Conservation (phyloP, 2,888 invertebrate genomes). For the Patella caerulea region DNA sequence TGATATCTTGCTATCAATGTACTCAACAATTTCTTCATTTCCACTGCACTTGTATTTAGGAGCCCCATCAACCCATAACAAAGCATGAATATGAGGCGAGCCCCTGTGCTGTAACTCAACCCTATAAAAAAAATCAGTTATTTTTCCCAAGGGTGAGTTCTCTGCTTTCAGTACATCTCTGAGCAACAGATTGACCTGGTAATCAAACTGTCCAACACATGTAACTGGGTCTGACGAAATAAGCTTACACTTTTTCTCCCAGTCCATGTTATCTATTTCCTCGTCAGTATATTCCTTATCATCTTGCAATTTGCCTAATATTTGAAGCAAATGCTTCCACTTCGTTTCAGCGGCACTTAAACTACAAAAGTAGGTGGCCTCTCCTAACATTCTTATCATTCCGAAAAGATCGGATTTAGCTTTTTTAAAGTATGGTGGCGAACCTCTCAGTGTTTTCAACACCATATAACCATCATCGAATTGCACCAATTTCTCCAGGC, state of each 20-base stretch:
- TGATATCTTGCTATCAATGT: too few relatives aligned
- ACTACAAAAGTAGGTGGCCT: too few relatives aligned
- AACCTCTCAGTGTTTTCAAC: slow-evolving; percentile 24
- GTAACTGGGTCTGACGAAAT: slow-evolving; percentile 48
- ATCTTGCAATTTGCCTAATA: slow-evolving; percentile 25
- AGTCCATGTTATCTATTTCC: slow-evolving; percentile 27
- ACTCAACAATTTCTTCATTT: too few relatives aligned
- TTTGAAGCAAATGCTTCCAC: slow-evolving; percentile 16
- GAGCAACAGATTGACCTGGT: slow-evolving; percentile 39
- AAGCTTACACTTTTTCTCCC: slow-evolving; percentile 37
- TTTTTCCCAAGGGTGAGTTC: slow-evolving; percentile 37
- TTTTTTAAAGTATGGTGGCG: slow-evolving; percentile 13
- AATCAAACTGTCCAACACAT: slow-evolving; percentile 46
- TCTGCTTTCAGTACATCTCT: slow-evolving; percentile 20
- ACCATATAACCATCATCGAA: slow-evolving; percentile 25
- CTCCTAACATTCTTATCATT: slow-evolving; percentile 41
- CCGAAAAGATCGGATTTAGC: slow-evolving; percentile 31
- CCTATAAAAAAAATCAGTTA: slow-evolving; percentile 41
- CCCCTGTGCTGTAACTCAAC: slow-evolving; percentile 54
- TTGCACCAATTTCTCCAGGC: too few relatives aligned
- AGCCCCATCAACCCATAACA: too few relatives aligned
- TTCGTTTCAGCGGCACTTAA: too few relatives aligned
- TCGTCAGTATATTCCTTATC: slow-evolving; percentile 26
- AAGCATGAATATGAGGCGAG: slow-evolving; percentile 46
- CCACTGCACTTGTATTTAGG: too few relatives aligned